phyloP scores from a whole-genome alignment of 2,888 invertebrate species.

The Drosophila fungiperda region DNA sequence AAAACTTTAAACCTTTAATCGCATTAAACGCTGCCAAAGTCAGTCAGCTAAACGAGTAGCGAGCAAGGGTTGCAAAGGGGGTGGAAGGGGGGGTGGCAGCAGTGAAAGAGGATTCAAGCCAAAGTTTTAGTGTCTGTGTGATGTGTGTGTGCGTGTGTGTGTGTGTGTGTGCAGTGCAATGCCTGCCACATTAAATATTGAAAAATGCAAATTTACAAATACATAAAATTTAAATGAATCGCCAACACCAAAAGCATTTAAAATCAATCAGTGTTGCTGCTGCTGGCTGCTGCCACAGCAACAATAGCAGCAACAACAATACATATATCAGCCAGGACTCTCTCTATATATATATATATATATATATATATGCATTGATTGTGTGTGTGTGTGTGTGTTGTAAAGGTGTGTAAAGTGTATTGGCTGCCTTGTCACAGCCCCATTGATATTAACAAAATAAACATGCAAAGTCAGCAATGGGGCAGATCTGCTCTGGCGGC shows the following conservation, averaged over 20 bases:
- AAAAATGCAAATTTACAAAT: conserved; percentile 78
- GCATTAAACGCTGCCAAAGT: conserved; percentile 74
- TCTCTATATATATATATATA: neutral
- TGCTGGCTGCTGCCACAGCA: conserved; percentile 23
- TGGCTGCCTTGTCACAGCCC: conserved; percentile 14
- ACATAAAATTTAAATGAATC: conserved; percentile 75
- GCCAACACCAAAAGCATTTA: conserved; percentile 78
- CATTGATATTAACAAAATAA: conserved; percentile 59
- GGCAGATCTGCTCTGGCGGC: neutral
- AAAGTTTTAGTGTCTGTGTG: neutral
- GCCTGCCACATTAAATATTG: conserved; percentile 73
- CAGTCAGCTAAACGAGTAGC: conserved; percentile 33
- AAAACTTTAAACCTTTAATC: conserved; percentile 80
- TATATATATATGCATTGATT: conserved; percentile 18
- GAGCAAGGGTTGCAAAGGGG: neutral
- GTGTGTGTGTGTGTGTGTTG: conserved; percentile 6
- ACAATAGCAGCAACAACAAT: conserved; percentile 16
- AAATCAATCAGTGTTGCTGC: conserved; percentile 74
- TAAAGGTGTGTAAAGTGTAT: conserved; percentile 13
- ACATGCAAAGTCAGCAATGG: conserved; percentile 40
- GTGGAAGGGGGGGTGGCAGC: neutral
- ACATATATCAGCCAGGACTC: conserved; percentile 5
- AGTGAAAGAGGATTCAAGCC: neutral
- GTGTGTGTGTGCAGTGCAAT: conserved; percentile 29
- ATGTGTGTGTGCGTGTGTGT: conserved; percentile 22